Percentiles rank a stretch among this genome's conserved stretches.
Evolutionary conservation across 2,888 invertebrate species (phyloP).

Genomic region (Dysmachus trigonus): DNA sequence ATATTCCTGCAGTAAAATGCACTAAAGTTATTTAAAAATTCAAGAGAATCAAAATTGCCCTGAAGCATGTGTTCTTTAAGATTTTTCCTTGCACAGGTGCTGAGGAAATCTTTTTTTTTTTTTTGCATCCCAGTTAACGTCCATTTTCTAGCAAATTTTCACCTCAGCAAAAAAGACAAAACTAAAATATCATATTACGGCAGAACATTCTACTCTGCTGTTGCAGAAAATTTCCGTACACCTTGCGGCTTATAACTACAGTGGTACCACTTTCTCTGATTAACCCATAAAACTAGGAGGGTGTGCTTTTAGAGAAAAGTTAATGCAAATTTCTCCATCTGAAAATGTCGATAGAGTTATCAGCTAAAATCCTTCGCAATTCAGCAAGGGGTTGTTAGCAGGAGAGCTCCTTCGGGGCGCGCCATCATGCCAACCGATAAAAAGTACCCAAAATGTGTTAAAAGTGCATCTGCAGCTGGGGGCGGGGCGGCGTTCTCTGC

Average conservation of each 20-base stretch:
- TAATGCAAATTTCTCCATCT: neutral
- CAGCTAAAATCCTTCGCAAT: neutral
- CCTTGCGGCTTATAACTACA: neutral
- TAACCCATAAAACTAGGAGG: neutral
- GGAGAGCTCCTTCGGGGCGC: neutral
- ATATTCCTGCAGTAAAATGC: too few species aligned
- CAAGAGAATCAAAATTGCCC: neutral
- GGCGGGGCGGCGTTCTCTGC: neutral
- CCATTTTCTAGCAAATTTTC: neutral
- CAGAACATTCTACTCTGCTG: neutral
- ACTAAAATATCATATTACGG: neutral
- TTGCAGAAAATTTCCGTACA: neutral
- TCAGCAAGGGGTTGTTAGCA: neutral
- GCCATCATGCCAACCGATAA: neutral
- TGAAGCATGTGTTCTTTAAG: neutral
- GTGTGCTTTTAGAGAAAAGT: neutral
- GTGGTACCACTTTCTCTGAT: neutral
- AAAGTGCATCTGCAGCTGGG: neutral
- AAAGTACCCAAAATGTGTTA: neutral
- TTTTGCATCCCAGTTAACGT: neutral
- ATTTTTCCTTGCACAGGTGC: neutral
- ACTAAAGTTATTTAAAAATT: neutral
- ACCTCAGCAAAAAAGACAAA: neutral
- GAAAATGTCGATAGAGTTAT: neutral
- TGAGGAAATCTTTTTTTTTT: neutral